A percentile compares a stretch with the other conserved stretches of the same genome.
Evolutionary conservation across 2,888 invertebrate species (phyloP).

Genomic region (Cheilosia scutellata): DNA sequence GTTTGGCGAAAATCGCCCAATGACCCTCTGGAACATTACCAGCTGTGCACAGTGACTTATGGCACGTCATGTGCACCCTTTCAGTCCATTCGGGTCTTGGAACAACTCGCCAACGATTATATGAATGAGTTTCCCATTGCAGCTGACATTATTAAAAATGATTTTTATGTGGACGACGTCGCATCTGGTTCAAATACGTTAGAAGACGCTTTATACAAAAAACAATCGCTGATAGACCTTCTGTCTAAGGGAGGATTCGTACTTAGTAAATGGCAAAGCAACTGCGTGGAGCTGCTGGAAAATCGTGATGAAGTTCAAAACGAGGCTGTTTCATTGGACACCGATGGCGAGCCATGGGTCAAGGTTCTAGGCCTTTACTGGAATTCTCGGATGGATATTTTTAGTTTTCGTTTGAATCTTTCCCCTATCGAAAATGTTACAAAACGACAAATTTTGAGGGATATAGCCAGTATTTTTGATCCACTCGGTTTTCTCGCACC

Average conservation of each 20-base stretch:
- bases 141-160: too few relatives aligned
- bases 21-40: constrained; percentile 2
- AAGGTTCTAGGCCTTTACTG: constrained; percentile 64
- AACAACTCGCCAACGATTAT: constrained; percentile 11
- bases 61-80: not conserved
- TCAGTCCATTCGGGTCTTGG: not conserved
- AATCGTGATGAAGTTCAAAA: too few relatives aligned
- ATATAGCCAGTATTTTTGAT: constrained; percentile 22
- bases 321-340: constrained; percentile 7
- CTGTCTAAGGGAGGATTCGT: not conserved
- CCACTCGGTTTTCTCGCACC: constrained; percentile 13
- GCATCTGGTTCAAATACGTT: not conserved
- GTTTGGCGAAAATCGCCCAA: constrained; percentile 10
- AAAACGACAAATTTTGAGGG: constrained; percentile 1
- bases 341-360: constrained; percentile 1
- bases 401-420: constrained; percentile 35
- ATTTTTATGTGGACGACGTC: too few relatives aligned
- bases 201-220: not conserved
- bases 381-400: constrained; percentile 37
- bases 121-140: too few relatives aligned
- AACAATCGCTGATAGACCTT: not conserved
- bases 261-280: constrained; percentile 26
- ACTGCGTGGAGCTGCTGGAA: constrained; percentile 1
- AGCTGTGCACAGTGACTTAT: not conserved
- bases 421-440: not conserved